Base-by-base conservation (phyloP, 2,113 vertebrate genomes). In the Nothobranchius kuhntae region DNA sequence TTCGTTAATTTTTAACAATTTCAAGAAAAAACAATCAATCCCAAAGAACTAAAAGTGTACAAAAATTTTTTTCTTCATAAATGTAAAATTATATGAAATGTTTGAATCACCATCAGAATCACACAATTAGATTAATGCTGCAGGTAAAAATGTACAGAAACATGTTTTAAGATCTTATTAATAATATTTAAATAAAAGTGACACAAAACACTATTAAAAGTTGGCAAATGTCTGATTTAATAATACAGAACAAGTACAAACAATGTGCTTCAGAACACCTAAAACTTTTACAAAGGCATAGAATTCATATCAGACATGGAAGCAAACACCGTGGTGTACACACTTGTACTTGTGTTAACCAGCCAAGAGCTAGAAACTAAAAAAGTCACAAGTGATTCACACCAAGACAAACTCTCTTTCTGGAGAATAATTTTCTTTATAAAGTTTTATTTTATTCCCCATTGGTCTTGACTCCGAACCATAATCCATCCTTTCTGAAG, bases 201-300 rank as follows among this genome's bases (percentile, higher is more conserved):
- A 38, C 3, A 53, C 14, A 73, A 60, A 40, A 51, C 17, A 15
- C 35, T 3, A 26, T n/a, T 9, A 50, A 63, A 44, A 58, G 26
- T 75, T 40, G 21, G 7, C 26, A 81, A 77, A 63, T 67, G 48
- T 57, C 45, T 59, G 60, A 71, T 89, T 35, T 84, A 83, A 78
- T 79, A 26, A 48, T 57, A 60, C 57, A 66, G 40, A 66, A 72
- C 78, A 13, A 30, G 59, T 26, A 64, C 40, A 45, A 15, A 30
- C 67, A 77, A 36, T 81, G 71, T 71, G 63, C 47, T 68, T 84
- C 55, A 26, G 56, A 69, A 73, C 38, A 70, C 62, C 69, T 72
- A 74, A 9, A 80, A 68, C 62, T 57, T 75, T 76, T 80, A 67
- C 24, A 89, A 83, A 89, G 77, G 57, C 47, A 53, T 44, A 15